Evolutionary conservation across 2,113 vertebrate species (phyloP), one percentile per base, ranked within the genome.

Genomic region (Trichomycterus rosablanca): DNA sequence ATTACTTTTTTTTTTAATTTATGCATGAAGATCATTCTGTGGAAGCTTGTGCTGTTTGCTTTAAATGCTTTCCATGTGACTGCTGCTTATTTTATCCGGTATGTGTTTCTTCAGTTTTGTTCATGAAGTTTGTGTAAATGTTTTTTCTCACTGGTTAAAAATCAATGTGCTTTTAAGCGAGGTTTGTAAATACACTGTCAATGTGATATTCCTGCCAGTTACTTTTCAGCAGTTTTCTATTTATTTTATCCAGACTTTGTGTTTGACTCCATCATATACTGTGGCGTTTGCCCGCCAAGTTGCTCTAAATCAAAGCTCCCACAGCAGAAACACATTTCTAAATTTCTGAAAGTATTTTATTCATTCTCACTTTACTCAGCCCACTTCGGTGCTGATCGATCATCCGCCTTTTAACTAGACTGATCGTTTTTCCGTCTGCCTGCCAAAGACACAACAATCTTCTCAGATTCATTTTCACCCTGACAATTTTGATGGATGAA

Each of bases 401-500:
- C 18, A 2, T 68, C 66, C 50, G 19, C 20, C 50, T 26, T 60
- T 35, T 59, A 18, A 46, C 48, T 54, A 12, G 18, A 4, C 32
- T 14, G 32, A 43, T 2, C 26, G 26, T 26, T 59, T 55, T 30
- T 52, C 18, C 37, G 37, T 44, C 40, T 35, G 56, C 55, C 42
- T 34, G 30, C 44, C 39, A 40, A 50, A 58, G 15, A 49, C 48
- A 58, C 54, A 72, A 35, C 30, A 48, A 24, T 43, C 48, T 56
- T 72, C 63, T 60, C 44, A 14, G 49, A 43, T 63, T 67, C 43
- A 16, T 37, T 52, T 35, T 34, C 40, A 28, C 58, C 7, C 55
- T 61, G 74, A 63, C 67, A 54, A 30, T 44, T 34, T 69, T 76
- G 74, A 73, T 73, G 59, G 67, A 70, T 70, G 67, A 51, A 52